Evolutionary conservation across 92 coral and sea anemone species (phyloP).

Genomic region (Bergia puertoricense): DNA sequence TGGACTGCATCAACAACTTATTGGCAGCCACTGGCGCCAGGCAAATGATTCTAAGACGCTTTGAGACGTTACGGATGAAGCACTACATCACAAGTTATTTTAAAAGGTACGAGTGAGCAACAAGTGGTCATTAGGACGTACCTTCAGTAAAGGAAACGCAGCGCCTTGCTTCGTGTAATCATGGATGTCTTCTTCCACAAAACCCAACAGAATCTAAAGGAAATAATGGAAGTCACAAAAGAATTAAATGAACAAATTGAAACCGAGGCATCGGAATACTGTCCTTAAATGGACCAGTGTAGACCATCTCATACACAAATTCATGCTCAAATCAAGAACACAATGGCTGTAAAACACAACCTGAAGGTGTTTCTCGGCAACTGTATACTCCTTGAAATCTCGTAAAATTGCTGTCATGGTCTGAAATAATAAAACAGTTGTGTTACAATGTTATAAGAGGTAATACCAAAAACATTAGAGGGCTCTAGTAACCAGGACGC

Average conservation of each 20-base stretch:
- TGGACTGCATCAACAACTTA: no score
- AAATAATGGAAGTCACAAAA: background rate
- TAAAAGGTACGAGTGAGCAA: no score
- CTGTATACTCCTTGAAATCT: conserved; percentile 86
- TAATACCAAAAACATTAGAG: no score
- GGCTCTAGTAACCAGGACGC: no score
- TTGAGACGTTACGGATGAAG: no score
- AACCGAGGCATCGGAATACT: background rate
- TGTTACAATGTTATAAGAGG: background rate
- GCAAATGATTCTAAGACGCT: no score
- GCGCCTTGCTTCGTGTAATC: conserved; percentile 90
- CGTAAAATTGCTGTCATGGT: conserved; percentile 94
- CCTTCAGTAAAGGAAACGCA: conserved; percentile 95
- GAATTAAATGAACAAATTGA: background rate
- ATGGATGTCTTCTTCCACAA: conserved; percentile 97
- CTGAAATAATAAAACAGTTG: conserved; percentile 45
- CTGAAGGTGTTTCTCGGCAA: conserved; percentile 91
- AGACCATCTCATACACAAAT: background rate
- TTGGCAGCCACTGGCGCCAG: no score
- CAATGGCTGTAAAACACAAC: conserved; percentile 33
- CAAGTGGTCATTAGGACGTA: conserved; percentile 1
- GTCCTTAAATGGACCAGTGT: background rate
- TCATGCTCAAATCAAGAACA: no score
- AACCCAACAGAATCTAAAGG: conserved; percentile 73
- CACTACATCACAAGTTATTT: no score